Base-by-base conservation (phyloP, 2,888 invertebrate genomes). In the Plebejus melissa region DNA sequence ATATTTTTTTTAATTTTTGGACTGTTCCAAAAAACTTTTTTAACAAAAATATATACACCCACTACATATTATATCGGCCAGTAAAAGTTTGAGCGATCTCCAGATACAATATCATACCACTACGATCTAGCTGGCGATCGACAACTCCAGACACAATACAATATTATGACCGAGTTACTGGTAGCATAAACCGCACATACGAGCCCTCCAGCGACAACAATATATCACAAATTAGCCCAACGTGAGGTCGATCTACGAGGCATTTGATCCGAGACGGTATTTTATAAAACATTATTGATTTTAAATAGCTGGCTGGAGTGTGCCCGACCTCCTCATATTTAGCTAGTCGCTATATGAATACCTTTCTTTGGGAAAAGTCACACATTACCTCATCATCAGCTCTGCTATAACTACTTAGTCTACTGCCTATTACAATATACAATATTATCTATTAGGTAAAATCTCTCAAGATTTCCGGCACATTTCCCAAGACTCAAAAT, bases 221-320 rank as follows among this genome's bases (percentile, higher is more conserved):
- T 69, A 69, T 69, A 54, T 38, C 32, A 69, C 36, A n/a, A 69
- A 69, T 75, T 36, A 54, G 69, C 36, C 46, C 89, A 80, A 46
- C 69, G 72, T 77, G 82, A 69, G 79, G 75, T 86, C 89, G 90
- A 80, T 84, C 83, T 85, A 83, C 83, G 77, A 79, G 80, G 81
- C 81, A 80, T 86, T 83, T 87, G 88, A 90, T 90, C 88, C 89
- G 90, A 86, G 86, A 82, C 83, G 84, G 85, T 86, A 88, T 89
- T 90, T 90, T 90, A 91, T 91, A 90, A 89, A 90, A 91, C 91
- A 83, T 85, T 90, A 91, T 91, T 90, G 91, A 91, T 91, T 91
- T 91, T 22, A 22, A 22, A 91, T 91, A 81, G 84, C 83, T 82
- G 71, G 82, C 82, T 83, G 79, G 82, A 81, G 82, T 83, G 80